Base-by-base conservation (phyloP, 2,797 vertebrate genomes). In the Centropyge bicolor region DNA sequence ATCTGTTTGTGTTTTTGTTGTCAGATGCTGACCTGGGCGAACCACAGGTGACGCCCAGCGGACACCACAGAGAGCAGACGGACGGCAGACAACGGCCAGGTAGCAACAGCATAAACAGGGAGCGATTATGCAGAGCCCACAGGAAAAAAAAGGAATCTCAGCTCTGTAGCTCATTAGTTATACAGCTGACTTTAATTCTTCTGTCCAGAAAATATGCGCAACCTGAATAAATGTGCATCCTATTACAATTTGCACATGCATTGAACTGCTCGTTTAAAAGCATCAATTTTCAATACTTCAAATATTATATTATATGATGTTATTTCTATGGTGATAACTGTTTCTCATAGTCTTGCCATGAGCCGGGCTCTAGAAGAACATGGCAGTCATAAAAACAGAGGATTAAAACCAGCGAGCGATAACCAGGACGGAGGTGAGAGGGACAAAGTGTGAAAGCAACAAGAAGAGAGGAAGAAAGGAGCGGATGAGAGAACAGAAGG, bases 401-500 rank as follows among this genome's bases (percentile, higher is more conserved):
- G 9, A 66, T 65, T 62, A 66, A 70, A 55, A 57, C 22, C 49
- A 67, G 52, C 1, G 19, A 31, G 35, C 22, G 65, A 38, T 17
- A 51, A 61, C 31, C 31, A 63, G 59, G 48, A 43, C 17, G 60
- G 75, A 68, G 38, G 78, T 65, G 40, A 70, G 54, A 64, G 57
- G 60, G 55, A 67, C 11, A 22, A 70, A 71, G 86, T 35, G 74
- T 62, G 67, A 71, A 82, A 61, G 73, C 40, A 60, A 51, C 75
- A 76, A 80, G 38, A 74, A 76, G n/a, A 59, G 74, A 20, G 41
- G 65, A 71, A 66, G 77, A 70, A 45, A 75, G 56, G 11, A 62
- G 41, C 27, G 73, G 68, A 62, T 52, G 73, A 78, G 35, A 66
- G 70, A 80, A 86, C 87, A 88, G 74, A 90, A 67, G 78, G 76